phyloP scores from a whole-genome alignment of 2,888 invertebrate genomes.

The Drosophila gaucha region DNA sequence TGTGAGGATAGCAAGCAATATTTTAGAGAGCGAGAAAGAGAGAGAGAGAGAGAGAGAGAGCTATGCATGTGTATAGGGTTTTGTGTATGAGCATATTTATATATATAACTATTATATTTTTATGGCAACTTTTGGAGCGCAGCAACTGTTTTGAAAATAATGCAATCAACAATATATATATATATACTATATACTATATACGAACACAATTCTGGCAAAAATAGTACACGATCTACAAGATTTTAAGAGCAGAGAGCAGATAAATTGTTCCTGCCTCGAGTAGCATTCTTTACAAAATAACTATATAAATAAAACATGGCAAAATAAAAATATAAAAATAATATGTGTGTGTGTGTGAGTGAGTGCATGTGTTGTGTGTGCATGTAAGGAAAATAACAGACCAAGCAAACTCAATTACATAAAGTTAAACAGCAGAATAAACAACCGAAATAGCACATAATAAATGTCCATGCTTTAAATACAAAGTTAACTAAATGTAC shows the following conservation, averaged over 20 bases:
- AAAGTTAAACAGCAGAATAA: constrained; percentile 56
- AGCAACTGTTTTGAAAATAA: constrained; percentile 25
- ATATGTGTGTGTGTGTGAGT: not conserved
- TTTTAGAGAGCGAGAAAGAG: constrained; percentile 50
- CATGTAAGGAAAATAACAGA: constrained; percentile 15
- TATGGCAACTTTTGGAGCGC: constrained; percentile 43
- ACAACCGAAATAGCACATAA: constrained; percentile 25
- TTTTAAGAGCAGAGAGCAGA: constrained; percentile 16
- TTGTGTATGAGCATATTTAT: constrained; percentile 27
- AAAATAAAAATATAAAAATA: constrained; percentile 25
- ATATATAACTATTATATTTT: constrained; percentile 37
- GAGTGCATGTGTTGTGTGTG: not conserved
- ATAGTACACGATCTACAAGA: constrained; percentile 17
- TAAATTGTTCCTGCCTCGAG: constrained; percentile 28
- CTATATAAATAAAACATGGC: constrained; percentile 33
- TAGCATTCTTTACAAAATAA: constrained; percentile 33
- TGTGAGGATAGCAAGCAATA: constrained; percentile 67
- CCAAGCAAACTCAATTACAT: constrained; percentile 50
- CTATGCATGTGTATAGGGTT: constrained; percentile 25
- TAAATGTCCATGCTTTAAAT: constrained; percentile 72
- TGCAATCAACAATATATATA: constrained; percentile 37
- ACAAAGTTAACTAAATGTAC: constrained; percentile 77
- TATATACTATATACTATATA: constrained; percentile 5
- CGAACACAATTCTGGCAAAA: constrained; percentile 14
- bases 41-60: no score